Evolutionary conservation across 1,140 invertebrate species (phyloP).

Genomic region (Solen grandis): DNA sequence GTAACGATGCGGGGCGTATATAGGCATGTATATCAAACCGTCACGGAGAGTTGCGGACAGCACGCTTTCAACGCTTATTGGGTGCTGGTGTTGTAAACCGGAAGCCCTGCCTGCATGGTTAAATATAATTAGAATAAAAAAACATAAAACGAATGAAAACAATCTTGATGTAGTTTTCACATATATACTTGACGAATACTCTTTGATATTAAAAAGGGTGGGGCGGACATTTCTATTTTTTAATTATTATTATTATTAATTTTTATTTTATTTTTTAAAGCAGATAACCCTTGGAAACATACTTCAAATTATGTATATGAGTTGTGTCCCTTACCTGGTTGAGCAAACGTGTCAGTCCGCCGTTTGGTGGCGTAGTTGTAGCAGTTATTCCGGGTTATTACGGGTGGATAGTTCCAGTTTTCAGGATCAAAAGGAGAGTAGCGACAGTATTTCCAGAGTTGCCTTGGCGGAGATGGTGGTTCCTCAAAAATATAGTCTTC

Average conservation of each 20-base stretch:
- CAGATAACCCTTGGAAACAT: too few relatives aligned
- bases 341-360: slow-evolving; percentile 38
- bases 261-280: too few relatives aligned
- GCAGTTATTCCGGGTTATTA: slow-evolving; percentile 20
- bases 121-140: too few relatives aligned
- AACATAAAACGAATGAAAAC: too few relatives aligned
- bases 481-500: too few relatives aligned
- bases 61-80: background rate
- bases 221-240: too few relatives aligned
- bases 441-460: background rate
- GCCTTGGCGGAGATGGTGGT: background rate
- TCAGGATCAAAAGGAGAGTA: slow-evolving; percentile 17
- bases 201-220: too few relatives aligned
- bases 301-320: too few relatives aligned
- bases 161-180: too few relatives aligned
- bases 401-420: slow-evolving; percentile 12
- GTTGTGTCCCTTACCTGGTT: slow-evolving; percentile 39
- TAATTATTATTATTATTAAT: too few relatives aligned
- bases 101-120: slow-evolving; percentile 32
- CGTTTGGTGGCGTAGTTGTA: slow-evolving; percentile 47
- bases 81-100: background rate
- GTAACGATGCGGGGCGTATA: slow-evolving; percentile 13
- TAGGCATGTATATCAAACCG: slow-evolving; percentile 19
- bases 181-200: too few relatives aligned
- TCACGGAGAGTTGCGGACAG: slow-evolving; percentile 21